Evolutionary conservation across 2,888 invertebrate genomes (phyloP).

Genomic region (Amblyjoppa fuscipennis): DNA sequence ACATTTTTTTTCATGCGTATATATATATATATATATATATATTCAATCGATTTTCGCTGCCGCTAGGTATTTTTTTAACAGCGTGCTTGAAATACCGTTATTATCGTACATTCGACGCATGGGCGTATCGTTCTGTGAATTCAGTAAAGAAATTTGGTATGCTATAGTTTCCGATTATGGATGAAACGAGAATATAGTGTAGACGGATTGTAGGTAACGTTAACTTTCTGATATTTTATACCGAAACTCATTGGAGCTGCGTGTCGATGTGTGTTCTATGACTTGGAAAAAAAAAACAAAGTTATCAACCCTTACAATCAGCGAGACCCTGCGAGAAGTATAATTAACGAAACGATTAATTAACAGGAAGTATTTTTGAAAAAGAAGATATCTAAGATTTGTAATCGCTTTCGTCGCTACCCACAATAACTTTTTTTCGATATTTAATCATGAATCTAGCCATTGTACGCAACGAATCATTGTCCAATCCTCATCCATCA

Average conservation of each 20-base stretch:
- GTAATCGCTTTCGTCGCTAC: constrained; percentile 15
- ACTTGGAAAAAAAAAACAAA: constrained; percentile 8
- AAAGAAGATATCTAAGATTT: constrained; percentile 39
- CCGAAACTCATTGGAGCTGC: not conserved
- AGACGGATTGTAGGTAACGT: constrained; percentile 27
- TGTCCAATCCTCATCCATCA: constrained; percentile 21
- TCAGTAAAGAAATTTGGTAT: constrained; percentile 14
- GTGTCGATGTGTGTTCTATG: not conserved
- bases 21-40: constrained; percentile 61
- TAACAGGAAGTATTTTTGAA: constrained; percentile 54
- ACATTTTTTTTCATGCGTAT: constrained; percentile 35
- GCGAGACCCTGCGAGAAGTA: constrained; percentile 3
- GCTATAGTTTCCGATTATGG: constrained; percentile 16
- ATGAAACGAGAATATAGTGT: constrained; percentile 26
- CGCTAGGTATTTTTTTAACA: constrained; percentile 45
- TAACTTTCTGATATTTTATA: constrained; percentile 27
- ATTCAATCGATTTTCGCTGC: constrained; percentile 50
- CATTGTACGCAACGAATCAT: constrained; percentile 34
- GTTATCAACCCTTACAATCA: constrained; percentile 4
- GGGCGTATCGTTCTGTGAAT: constrained; percentile 9
- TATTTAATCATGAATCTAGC: constrained; percentile 1
- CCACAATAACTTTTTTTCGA: constrained; percentile 24
- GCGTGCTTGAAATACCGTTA: constrained; percentile 35
- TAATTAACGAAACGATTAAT: constrained; percentile 14
- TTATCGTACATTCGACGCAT: constrained; percentile 22